Base-by-base conservation (phyloP, 2,113 vertebrate species). In the Anolis sagrei region DNA sequence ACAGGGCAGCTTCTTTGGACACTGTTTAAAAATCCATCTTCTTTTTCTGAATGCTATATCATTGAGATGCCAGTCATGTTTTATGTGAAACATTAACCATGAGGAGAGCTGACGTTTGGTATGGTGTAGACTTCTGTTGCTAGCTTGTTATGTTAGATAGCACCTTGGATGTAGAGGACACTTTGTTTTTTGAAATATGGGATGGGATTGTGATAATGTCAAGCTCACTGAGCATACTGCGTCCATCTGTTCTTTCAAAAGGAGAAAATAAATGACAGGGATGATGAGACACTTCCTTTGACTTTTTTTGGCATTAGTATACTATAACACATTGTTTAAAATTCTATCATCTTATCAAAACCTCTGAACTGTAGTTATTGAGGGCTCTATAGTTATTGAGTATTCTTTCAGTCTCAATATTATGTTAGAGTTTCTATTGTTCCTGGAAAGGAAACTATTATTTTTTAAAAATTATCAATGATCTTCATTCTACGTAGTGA, bases 111-210 rank as follows among this genome's bases (percentile, higher is more conserved):
- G 73, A 58, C 1, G 86, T 82, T 5, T 78, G 11, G 34, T 0
- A 0, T 54, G 48, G 4, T 34, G 1, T n/a, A 14, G 5, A 25
- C 29, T 25, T 25, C 76, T 76, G 76, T 72, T 72, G 81, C 82
- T 85, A 48, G 29, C 44, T 39, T 11, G 54, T 32, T 13, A 8
- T 4, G 48, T 79, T 61, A 83, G 81, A 90, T n/a, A 73, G 73
- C 79, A 49, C 74, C 34, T 34, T 87, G 58, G 3, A 82, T 83
- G 76, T 74, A 68, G 29, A 7, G 0, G 14, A 3, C 64, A 62
- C 61, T 83, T 80, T 8, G 39, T 44, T 5, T 91, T 84, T 49
- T 86, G 73, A 39, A 64, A 32, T 89, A 1, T 81, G 32, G 49
- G 2, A 77, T 49, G 66, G 18, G 48, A 79, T n/a, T 54, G 18